These are phyloP conservation scores for Cirrhinus molitorella DNA, from an alignment of 2,797 vertebrate species.

Conservation along the genomic window DNA sequence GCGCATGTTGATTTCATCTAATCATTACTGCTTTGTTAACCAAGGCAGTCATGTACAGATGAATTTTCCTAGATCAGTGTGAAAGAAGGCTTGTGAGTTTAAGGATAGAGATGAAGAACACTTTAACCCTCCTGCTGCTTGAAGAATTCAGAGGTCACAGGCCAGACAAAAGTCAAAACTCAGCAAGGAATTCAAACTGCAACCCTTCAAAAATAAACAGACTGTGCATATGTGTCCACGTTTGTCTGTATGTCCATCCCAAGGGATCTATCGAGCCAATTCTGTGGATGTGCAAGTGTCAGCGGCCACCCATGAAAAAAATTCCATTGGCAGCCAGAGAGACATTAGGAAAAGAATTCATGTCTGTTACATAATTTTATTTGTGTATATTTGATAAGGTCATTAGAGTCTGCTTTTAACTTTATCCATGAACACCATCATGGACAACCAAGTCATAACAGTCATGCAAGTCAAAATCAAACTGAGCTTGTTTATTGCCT, in stretches of 20 bases:
- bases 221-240: conserved; percentile 47
- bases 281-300: conserved; percentile 57
- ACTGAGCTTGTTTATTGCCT: conserved; percentile 60
- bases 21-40: conserved; percentile 4
- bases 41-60: background rate
- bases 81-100: conserved; percentile 39
- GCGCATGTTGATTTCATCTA: background rate
- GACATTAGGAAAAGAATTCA: background rate
- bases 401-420: background rate
- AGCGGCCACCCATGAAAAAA: conserved; percentile 60
- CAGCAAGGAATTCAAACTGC: conserved; percentile 60
- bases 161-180: conserved; percentile 73
- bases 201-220: conserved; percentile 74
- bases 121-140: conserved; percentile 63
- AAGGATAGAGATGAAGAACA: conserved; percentile 54
- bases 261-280: conserved; percentile 55
- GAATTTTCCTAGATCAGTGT: background rate
- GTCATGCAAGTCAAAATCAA: conserved; percentile 55
- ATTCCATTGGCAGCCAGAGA: background rate
- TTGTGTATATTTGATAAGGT: background rate
- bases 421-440: conserved; percentile 8
- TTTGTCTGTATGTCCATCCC: conserved; percentile 53
- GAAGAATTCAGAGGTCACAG: conserved; percentile 61
- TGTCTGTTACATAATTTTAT: background rate
- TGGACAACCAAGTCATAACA: background rate